These are phyloP conservation scores for Neotoma lepida DNA, from an alignment of 2,113 vertebrate species.

Conservation along the genomic window DNA sequence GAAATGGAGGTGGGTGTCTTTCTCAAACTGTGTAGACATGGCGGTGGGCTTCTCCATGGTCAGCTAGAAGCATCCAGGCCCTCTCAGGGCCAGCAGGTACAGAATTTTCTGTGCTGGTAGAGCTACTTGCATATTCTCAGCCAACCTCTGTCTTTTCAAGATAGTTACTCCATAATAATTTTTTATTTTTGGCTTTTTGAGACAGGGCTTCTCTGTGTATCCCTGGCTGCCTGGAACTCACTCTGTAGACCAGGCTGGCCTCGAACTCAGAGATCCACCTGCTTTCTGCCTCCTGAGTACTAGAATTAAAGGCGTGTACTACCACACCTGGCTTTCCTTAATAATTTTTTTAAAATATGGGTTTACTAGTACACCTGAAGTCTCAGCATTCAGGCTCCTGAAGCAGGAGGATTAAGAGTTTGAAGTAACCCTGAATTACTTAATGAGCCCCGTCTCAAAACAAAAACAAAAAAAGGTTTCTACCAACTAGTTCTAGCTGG, in stretches of 20 bases:
- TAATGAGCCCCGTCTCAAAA: not conserved
- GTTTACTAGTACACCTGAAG: too few species aligned
- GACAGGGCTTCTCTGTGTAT: not conserved
- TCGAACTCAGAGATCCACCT: not conserved
- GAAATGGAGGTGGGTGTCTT: conserved; percentile 58
- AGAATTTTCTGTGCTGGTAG: not conserved
- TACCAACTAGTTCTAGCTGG: not conserved
- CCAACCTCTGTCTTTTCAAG: not conserved
- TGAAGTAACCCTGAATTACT: not conserved
- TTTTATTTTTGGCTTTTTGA: not conserved
- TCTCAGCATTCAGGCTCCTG: not conserved
- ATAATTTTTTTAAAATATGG: not conserved
- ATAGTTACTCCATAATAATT: not conserved
- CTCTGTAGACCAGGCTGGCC: not conserved
- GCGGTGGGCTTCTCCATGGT: not conserved
- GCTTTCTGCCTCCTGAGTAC: not conserved
- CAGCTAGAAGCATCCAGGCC: conserved; percentile 5
- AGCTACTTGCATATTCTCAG: not conserved
- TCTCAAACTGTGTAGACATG: conserved; percentile 68
- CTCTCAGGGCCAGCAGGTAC: not conserved
- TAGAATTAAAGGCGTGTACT: not conserved
- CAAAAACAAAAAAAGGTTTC: not conserved
- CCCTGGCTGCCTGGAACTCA: not conserved
- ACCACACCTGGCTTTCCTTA: not conserved
- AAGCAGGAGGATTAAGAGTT: not conserved